Evolutionary conservation across 2,888 invertebrate genomes (phyloP).

Genomic region (Tinea pellionella): DNA sequence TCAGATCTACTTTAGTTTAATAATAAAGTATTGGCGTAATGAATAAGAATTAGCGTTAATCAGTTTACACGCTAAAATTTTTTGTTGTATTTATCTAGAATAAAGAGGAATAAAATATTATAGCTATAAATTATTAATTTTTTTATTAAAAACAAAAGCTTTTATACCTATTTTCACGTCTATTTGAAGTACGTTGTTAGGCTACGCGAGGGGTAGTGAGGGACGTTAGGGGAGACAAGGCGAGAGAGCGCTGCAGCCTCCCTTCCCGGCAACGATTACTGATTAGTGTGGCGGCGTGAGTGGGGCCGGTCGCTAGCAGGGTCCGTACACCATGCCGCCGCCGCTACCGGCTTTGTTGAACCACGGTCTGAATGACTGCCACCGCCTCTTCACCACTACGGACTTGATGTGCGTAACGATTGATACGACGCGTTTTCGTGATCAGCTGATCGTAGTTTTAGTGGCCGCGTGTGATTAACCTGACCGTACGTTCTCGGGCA

Average conservation of each 20-base stretch:
- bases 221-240: slow-evolving; percentile 26
- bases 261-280: slow-evolving; percentile 69
- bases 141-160: not conserved
- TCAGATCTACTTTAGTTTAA: too few species aligned
- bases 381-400: not conserved
- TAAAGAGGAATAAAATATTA: too few species aligned
- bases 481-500: not conserved
- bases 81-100: too few species aligned
- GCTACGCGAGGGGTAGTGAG: slow-evolving; percentile 21
- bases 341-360: slow-evolving; percentile 24
- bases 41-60: too few species aligned
- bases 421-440: not conserved
- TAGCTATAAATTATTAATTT: too few species aligned
- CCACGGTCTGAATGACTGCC: slow-evolving; percentile 32
- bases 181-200: not conserved
- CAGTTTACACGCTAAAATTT: too few species aligned
- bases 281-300: slow-evolving; percentile 67
- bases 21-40: too few species aligned
- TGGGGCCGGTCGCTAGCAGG: slow-evolving; percentile 50
- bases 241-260: slow-evolving; percentile 59
- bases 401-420: not conserved
- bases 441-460: slow-evolving; percentile 3
- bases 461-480: not conserved
- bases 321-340: slow-evolving; percentile 41
- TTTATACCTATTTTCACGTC: not conserved